Percentiles rank a stretch among this genome's conserved stretches.
Conservation (phyloP, 2,113 vertebrate genomes). For the Calyptommatus sinebrachiatus region DNA sequence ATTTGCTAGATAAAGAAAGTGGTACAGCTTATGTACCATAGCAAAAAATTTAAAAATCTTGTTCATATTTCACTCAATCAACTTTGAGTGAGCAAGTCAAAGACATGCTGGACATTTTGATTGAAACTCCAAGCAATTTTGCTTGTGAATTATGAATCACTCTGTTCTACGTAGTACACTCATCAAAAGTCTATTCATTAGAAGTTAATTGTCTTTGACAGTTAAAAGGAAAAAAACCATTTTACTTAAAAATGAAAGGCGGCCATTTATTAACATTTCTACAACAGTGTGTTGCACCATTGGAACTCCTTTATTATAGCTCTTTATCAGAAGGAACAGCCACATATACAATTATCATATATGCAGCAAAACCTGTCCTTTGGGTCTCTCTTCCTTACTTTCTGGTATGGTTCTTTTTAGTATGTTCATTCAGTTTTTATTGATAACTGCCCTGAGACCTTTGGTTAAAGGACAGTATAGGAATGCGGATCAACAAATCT, state of each 20-base stretch:
- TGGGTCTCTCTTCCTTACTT: no score
- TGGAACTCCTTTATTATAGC: neutral
- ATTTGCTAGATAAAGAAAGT: no score
- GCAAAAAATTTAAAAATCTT: neutral
- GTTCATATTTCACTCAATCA: neutral
- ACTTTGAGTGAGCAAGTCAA: neutral
- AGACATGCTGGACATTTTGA: neutral
- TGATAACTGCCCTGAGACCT: no score
- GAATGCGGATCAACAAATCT: no score
- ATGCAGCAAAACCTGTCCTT: no score
- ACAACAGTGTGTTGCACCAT: neutral
- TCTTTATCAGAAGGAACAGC: no score
- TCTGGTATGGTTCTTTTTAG: no score
- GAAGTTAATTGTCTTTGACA: slow-evolving; percentile 16
- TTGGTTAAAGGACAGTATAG: no score
- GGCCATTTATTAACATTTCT: slow-evolving; percentile 15
- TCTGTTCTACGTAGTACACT: slow-evolving; percentile 2
- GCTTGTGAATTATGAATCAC: neutral
- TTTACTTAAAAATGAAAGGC: neutral
- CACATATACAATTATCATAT: no score
- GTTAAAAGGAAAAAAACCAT: neutral
- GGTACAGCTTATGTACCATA: neutral
- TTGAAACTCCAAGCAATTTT: neutral
- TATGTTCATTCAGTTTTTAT: no score
- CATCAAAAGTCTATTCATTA: slow-evolving; percentile 24